A percentile compares a stretch with the other conserved stretches of the same genome.
Conservation (phyloP, 2,888 invertebrate species). For the Tenthredo distinguenda region DNA sequence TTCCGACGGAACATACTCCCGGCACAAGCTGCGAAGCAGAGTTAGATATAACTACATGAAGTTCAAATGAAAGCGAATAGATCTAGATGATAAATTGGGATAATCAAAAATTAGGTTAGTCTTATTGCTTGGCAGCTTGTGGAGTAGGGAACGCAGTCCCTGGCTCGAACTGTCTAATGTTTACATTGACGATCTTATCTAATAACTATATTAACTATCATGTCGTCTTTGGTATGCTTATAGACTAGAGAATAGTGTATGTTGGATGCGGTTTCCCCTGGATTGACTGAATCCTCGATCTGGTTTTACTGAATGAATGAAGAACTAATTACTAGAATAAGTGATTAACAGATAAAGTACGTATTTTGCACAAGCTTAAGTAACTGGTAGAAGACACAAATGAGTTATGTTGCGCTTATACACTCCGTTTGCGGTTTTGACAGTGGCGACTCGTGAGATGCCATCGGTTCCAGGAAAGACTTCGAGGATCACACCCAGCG, state of each 20-base stretch:
- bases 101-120: background rate
- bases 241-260: too few relatives aligned
- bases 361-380: background rate
- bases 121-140: background rate
- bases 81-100: too few relatives aligned
- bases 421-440: slow-evolving; percentile 57
- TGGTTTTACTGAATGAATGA: too few relatives aligned
- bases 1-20: too few relatives aligned
- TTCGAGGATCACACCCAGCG: slow-evolving; percentile 55
- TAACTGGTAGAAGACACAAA: slow-evolving; percentile 53
- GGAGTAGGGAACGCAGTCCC: too few relatives aligned
- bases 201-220: too few relatives aligned
- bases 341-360: background rate
- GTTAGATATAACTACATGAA: background rate
- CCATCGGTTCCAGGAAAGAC: slow-evolving; percentile 64
- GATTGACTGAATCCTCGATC: too few relatives aligned
- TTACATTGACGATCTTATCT: too few relatives aligned
- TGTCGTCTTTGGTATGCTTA: too few relatives aligned
- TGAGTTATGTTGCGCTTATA: slow-evolving; percentile 56
- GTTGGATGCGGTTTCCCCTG: too few relatives aligned
- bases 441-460: slow-evolving; percentile 60
- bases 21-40: background rate
- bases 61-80: background rate
- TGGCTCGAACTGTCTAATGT: too few relatives aligned
- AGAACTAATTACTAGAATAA: background rate